A percentile compares a stretch with the other conserved stretches of the same genome.
Conservation (phyloP, 2,888 invertebrate species). For the Chesias legatella region DNA sequence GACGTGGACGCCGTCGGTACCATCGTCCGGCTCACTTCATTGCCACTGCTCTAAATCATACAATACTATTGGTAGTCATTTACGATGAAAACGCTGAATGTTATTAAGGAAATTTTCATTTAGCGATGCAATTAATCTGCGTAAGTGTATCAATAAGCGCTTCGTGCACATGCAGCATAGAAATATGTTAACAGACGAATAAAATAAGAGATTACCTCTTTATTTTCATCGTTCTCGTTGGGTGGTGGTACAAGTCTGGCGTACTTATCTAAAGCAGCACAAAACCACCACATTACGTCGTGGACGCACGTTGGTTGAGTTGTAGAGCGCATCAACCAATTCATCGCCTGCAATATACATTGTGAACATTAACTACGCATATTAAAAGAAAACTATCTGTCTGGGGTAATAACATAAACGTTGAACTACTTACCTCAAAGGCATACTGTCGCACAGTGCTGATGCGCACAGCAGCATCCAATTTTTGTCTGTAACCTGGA, state of each 20-base stretch:
- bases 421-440: conserved; percentile 83
- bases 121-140: too few relatives aligned
- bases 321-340: conserved; percentile 95
- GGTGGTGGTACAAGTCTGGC: conserved; percentile 55
- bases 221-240: conserved; percentile 48
- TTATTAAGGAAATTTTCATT: too few relatives aligned
- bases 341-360: conserved; percentile 83
- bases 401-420: too few relatives aligned
- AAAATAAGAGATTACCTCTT: conserved; percentile 43
- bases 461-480: conserved; percentile 92
- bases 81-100: too few relatives aligned
- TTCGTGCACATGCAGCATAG: too few relatives aligned
- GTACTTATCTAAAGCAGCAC: conserved; percentile 86
- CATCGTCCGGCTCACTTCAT: conserved; percentile 33
- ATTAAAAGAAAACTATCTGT: not conserved
- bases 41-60: too few relatives aligned
- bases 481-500: conserved; percentile 89
- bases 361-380: not conserved
- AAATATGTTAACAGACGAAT: too few relatives aligned
- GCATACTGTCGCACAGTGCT: conserved; percentile 92
- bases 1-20: conserved; percentile 53
- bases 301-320: conserved; percentile 95
- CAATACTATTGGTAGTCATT: too few relatives aligned
- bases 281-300: conserved; percentile 98
- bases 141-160: too few relatives aligned